These are phyloP conservation scores for Gila robusta DNA, from an alignment of 2,797 vertebrate genomes.

Conservation along the genomic window DNA sequence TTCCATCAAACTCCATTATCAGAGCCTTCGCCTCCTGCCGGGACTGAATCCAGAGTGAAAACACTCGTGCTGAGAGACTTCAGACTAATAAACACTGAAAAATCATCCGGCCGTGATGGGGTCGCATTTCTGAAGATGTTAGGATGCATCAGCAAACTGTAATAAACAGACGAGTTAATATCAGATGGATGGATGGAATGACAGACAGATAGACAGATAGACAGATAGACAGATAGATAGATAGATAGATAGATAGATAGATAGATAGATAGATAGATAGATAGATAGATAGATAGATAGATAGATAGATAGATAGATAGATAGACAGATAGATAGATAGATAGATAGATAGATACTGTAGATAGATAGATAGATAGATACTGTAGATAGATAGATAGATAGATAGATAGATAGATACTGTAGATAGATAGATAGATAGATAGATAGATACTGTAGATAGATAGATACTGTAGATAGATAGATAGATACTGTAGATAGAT, in stretches of 20 bases:
- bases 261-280: accelerated
- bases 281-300: accelerated
- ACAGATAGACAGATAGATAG: too few relatives aligned
- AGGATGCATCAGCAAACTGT: background rate
- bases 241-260: accelerated
- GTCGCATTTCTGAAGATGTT: slow-evolving; percentile 5
- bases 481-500: accelerated
- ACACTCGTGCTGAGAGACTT: slow-evolving; percentile 22
- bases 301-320: accelerated
- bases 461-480: accelerated
- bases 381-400: background rate
- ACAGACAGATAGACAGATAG: too few relatives aligned
- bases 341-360: too few relatives aligned
- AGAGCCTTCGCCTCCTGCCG: background rate
- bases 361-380: accelerated
- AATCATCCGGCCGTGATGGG: background rate
- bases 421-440: too few relatives aligned
- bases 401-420: too few relatives aligned
- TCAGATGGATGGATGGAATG: background rate
- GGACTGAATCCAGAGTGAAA: background rate
- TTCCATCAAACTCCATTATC: slow-evolving; percentile 31
- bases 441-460: background rate
- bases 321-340: too few relatives aligned
- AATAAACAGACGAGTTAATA: slow-evolving; percentile 3
- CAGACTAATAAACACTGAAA: slow-evolving; percentile 21